Percentiles rank a stretch among this genome's conserved stretches.
phyloP scores from a whole-genome alignment of 2,113 vertebrate species.

The Aegypius monachus region DNA sequence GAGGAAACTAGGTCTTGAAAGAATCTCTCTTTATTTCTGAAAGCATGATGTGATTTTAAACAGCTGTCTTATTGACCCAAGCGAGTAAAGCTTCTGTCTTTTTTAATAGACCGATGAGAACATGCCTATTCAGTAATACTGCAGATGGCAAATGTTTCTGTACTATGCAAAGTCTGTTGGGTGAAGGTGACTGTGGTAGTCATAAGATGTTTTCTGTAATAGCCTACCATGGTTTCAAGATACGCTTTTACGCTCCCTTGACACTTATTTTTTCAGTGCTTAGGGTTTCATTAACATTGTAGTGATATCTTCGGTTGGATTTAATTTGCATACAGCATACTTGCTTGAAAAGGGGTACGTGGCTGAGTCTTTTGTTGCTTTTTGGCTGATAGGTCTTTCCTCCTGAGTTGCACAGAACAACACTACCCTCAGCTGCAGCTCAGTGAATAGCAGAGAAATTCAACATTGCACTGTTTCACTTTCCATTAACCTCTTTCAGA shows the following conservation, averaged over 20 bases:
- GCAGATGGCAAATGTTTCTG: constrained; percentile 14
- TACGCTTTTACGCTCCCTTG: neutral
- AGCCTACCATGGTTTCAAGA: neutral
- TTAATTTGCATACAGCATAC: constrained; percentile 19
- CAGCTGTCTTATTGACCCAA: constrained; percentile 13
- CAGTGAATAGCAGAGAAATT: neutral
- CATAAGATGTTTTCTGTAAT: neutral
- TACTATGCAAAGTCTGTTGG: neutral
- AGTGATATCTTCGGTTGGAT: neutral
- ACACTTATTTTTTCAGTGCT: neutral
- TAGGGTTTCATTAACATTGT: constrained; percentile 5
- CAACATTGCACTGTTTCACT: neutral
- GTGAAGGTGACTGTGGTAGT: neutral
- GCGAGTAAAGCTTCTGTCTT: neutral
- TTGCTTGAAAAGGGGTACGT: neutral
- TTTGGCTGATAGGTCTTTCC: neutral
- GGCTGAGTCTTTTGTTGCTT: neutral
- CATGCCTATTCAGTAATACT: neutral
- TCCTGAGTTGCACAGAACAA: neutral
- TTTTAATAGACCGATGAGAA: neutral
- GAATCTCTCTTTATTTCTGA: neutral
- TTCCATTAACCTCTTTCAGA: neutral
- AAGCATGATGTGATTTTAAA: neutral
- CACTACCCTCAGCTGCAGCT: neutral
- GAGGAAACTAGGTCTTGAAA: neutral